phyloP scores from a whole-genome alignment of 2,797 vertebrate species.

The Notamacropus eugenii region DNA sequence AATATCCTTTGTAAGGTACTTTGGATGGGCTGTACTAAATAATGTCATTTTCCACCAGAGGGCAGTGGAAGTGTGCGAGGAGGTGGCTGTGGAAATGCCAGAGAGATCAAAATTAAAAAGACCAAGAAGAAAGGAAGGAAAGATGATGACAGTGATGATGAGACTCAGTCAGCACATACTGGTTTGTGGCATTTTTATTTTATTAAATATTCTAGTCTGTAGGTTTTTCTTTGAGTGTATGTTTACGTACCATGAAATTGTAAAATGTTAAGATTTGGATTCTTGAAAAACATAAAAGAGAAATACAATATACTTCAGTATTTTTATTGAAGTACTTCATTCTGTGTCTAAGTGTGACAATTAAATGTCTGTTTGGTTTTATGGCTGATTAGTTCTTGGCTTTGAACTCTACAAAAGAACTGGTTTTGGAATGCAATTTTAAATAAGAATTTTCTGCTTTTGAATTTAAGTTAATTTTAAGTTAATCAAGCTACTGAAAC shows the following conservation, averaged over 20 bases:
- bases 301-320: constrained; percentile 15
- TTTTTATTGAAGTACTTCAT: constrained; percentile 41
- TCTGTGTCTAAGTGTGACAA: neutral
- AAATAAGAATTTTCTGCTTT: constrained; percentile 41
- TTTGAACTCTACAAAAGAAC: neutral
- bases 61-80: constrained; percentile 91
- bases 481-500: constrained; percentile 21
- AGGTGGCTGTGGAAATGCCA: constrained; percentile 92
- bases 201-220: neutral
- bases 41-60: constrained; percentile 86
- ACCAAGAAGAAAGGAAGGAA: constrained; percentile 94
- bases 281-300: constrained; percentile 27
- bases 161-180: constrained; percentile 80
- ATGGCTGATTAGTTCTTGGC: constrained; percentile 28
- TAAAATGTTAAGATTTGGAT: neutral
- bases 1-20: neutral
- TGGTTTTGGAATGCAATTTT: constrained; percentile 54
- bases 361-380: constrained; percentile 39
- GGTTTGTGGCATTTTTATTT: constrained; percentile 75
- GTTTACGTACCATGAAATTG: neutral
- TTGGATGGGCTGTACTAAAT: constrained; percentile 61
- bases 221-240: constrained; percentile 20
- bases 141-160: constrained; percentile 95
- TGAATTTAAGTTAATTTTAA: neutral
- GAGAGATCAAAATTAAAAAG: constrained; percentile 94